Evolutionary conservation across 2,113 vertebrate species (phyloP).

Genomic region (Sterna hirundo): DNA sequence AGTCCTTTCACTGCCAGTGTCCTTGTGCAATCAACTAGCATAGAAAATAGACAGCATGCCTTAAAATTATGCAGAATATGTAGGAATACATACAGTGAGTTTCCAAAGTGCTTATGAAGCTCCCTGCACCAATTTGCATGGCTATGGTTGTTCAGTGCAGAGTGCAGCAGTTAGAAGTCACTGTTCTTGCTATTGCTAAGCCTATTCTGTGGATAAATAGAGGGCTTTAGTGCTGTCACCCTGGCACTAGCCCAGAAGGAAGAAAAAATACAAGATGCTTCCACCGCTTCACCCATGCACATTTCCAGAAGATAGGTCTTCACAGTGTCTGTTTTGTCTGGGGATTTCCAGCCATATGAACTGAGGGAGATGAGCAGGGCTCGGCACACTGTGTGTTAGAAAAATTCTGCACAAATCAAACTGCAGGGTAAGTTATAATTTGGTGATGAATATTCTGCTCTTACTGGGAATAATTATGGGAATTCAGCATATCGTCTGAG

Average conservation of each 20-base stretch:
- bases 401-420: not conserved
- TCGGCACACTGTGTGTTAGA: not conserved
- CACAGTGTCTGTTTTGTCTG: not conserved
- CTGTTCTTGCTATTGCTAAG: not conserved
- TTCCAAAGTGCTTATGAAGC: not conserved
- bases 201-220: not conserved
- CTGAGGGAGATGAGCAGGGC: not conserved
- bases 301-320: not conserved
- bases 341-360: not conserved
- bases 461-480: not conserved
- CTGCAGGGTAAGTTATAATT: not conserved
- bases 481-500: not conserved
- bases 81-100: not conserved
- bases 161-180: not conserved
- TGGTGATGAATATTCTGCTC: slow-evolving; percentile 10
- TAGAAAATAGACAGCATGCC: not conserved
- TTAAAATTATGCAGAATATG: not conserved
- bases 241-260: not conserved
- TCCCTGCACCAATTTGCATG: not conserved
- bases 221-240: not conserved
- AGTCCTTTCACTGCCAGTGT: not conserved
- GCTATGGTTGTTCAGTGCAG: not conserved
- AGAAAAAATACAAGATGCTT: not conserved
- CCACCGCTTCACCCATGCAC: not conserved
- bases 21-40: not conserved